These are phyloP conservation scores for Phocides pigmalion DNA, from an alignment of 1,140 invertebrate species.

Conservation along the genomic window DNA sequence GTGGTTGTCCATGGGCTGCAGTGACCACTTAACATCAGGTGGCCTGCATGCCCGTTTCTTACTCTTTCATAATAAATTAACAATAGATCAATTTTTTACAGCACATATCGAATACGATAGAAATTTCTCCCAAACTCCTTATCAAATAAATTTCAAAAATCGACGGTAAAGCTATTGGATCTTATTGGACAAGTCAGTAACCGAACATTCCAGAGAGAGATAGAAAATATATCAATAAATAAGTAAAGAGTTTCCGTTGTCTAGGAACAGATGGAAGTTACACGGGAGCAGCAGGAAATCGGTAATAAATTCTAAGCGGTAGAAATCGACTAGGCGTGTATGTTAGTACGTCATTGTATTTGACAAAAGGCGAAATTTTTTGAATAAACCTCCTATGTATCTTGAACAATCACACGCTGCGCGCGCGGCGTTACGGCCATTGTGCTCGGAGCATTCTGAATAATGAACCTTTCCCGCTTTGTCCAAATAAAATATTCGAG, in stretches of 20 bases:
- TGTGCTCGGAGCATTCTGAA: slow-evolving; percentile 70
- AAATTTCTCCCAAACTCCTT: no score
- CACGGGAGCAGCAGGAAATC: slow-evolving; percentile 60
- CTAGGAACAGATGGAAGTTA: slow-evolving; percentile 46
- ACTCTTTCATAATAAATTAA: no score
- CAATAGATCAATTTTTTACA: no score
- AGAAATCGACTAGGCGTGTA: slow-evolving; percentile 53
- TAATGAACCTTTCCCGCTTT: slow-evolving; percentile 74
- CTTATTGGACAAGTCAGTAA: no score
- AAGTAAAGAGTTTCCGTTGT: slow-evolving; percentile 1
- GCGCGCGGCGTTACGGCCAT: slow-evolving; percentile 68
- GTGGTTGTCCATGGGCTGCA: no score
- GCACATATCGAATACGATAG: no score
- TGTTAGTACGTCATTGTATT: slow-evolving; percentile 48
- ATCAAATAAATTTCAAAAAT: no score
- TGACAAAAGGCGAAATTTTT: slow-evolving; percentile 64
- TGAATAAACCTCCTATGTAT: slow-evolving; percentile 70
- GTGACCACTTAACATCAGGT: no score
- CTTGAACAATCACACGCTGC: slow-evolving; percentile 77
- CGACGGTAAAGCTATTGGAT: no score
- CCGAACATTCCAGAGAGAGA: no score
- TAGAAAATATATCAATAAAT: no score
- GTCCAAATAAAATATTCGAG: slow-evolving; percentile 70
- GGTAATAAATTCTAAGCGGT: slow-evolving; percentile 54
- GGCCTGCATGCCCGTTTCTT: no score